Evolutionary conservation across 2,888 invertebrate species (phyloP), one percentile per base, ranked within the genome.

Genomic region (Rhagonycha fulva): DNA sequence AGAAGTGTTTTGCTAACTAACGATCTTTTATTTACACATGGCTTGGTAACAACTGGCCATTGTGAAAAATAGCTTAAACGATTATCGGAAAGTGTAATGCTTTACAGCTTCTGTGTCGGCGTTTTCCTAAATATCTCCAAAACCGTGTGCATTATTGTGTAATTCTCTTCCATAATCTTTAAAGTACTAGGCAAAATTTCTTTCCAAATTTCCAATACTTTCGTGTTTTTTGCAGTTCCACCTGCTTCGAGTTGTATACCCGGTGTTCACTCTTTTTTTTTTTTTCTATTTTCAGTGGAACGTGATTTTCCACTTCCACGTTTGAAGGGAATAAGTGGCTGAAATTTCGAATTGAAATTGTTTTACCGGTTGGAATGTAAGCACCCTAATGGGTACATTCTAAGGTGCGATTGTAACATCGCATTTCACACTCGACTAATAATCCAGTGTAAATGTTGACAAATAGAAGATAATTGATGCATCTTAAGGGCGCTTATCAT

Each of bases 1-100:
- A 81, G 86, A 81, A 82, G 84, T 88, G 88, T 88, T 88, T 88
- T 87, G 86, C 87, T 86, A 88, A 87, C 87, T 87, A 88, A 88
- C 86, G 87, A 87, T 87, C 87, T 86, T 86, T 88, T 87, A 87
- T 84, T 82, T 82, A 86, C 87, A 87, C 87, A 84, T 84, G 86
- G 85, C 85, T 87, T 86, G 84, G 80, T 83, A 85, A 86, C 87
- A 86, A 83, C 82, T 80, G 81, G 69, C 82, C 80, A 85, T 87
- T 87, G 85, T 86, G 83, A 79, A 81, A 84, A 84, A 82, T 80
- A 82, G 86, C 84, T 87, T 85, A 87, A 80, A 81, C 83, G 86
- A 86, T 87, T 86, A 86, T 83, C 74, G 72, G 28, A 63, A 78
- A 78, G 78, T 76, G 78, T 76, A 78, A 75, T 71, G 62, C 70